phyloP scores from a whole-genome alignment of 37 sponge, comb jelly and placozoan species.

The Chondrosia reniformis region DNA sequence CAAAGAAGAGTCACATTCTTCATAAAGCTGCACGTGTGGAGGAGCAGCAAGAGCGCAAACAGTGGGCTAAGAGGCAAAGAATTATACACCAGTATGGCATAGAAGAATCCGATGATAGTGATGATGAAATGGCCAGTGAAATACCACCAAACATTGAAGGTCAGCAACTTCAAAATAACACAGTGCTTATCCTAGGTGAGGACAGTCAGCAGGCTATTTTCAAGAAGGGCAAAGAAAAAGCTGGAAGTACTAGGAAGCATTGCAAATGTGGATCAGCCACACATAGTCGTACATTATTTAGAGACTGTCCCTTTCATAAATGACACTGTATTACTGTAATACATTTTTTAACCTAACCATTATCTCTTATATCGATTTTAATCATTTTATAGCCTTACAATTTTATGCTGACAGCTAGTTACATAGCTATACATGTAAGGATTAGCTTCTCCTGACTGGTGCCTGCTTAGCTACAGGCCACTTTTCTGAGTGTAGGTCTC shows the following conservation, averaged over 20 bases:
- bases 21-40: background rate
- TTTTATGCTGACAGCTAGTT: background rate
- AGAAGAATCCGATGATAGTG: background rate
- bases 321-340: background rate
- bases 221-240: background rate
- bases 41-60: conserved; percentile 8
- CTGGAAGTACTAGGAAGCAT: background rate
- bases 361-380: too few species aligned
- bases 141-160: background rate
- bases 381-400: too few species aligned
- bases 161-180: background rate
- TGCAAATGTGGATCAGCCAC: conserved; percentile 19
- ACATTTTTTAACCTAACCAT: background rate
- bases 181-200: background rate
- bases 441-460: background rate
- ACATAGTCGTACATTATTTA: background rate
- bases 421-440: background rate
- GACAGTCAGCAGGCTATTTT: background rate
- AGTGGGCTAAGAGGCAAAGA: background rate
- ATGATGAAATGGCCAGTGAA: background rate
- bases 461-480: background rate
- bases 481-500: background rate
- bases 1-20: background rate
- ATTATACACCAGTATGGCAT: background rate
- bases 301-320: background rate